Evolutionary conservation across 2,113 vertebrate genomes (phyloP), one percentile per base, ranked within the genome.

Genomic region (Callipepla squamata): DNA sequence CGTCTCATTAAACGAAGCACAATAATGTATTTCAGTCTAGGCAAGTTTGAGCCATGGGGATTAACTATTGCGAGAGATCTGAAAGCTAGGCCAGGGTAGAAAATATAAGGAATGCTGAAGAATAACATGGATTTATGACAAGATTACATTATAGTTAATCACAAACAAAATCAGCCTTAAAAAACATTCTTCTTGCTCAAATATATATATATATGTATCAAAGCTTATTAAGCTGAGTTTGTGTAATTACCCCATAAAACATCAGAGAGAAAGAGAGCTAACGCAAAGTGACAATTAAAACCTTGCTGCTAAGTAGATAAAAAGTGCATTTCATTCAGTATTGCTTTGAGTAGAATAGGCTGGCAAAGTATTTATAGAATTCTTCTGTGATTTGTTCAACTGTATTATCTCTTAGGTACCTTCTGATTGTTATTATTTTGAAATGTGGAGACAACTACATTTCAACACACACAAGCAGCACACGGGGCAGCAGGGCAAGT

Each of bases 21-120:
- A 80, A 38, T 69, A 74, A 93, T 85, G 90, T 55, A 89, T 88
- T 95, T 92, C 91, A 89, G 87, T 74, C 51, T 12, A 67, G 80
- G 74, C 47, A 95, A 94, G 81, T 69, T 87, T 62, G 63, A 80
- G 55, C 44, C 63, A 51, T 25, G 26, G 50, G 95, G 85, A 87
- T 90, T 88, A 92, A 79, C 45, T 84, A 84, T 28, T n/a, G 36
- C 15, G 74, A 72, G 73, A 77, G 34, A 87, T 50, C 12, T 36
- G 40, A 95, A 90, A 82, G 53, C 51, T 61, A 86, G 65, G n/a
- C 57, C 59, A 42, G 65, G 21, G 44, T 4, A 80, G 28, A 89
- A 91, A 89, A 87, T 9, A 61, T 2, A 75, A 82, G 13, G 38
- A 84, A 63, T 51, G 13, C 3, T 90, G 58, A 90, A 74, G 25